Base-by-base conservation (phyloP, 2,888 invertebrate species). In the Synanthedon tipuliformis region DNA sequence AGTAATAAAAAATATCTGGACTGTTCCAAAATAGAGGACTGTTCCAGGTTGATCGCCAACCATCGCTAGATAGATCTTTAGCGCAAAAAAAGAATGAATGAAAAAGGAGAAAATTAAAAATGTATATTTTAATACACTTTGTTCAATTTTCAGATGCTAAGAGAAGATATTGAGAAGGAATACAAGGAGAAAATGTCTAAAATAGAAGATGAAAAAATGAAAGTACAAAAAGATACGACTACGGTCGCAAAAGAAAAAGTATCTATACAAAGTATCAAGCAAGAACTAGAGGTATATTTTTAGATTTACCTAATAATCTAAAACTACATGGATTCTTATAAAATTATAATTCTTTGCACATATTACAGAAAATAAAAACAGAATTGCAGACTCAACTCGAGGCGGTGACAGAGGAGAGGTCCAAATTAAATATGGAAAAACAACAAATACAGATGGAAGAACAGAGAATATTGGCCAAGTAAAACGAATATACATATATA, bases 381-480 rank as follows among this genome's bases (percentile, higher is more conserved):
- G 85, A 86, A 59, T 62, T 88, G 16, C 76, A 85, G 54, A 77
- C 75, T 2, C 85, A 87, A 52, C 58, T 86, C 41, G 84, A 88
- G 63, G 84, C 87, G 62, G 71, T 81, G 1, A 66, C 74, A 0
- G 84, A 84, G 58, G 85, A 84, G 52, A 68, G 79, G 59, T 77
- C 82, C 0, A 86, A 78, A 61, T 55, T 86, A 4, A 83, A 75
- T 54, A 61, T 79, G 1, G 81, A 83, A 41, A 85, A 83, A 58
- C 86, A 87, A 55, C 79, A 83, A 51, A 57, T 83, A 53, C 80
- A 83, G 48, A 76, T 86, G 68, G 84, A 86, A 55, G 83, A 86
- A 60, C 85, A 86, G 56, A 72, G 84, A 55, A 69, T 82, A 55
- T 54, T 81, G 54, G 78, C 83, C 1, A 88, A 87, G 88, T 87